These are phyloP conservation scores for Sminthurinus aureus DNA, from an alignment of 2,888 invertebrate species.

Conservation along the genomic window DNA sequence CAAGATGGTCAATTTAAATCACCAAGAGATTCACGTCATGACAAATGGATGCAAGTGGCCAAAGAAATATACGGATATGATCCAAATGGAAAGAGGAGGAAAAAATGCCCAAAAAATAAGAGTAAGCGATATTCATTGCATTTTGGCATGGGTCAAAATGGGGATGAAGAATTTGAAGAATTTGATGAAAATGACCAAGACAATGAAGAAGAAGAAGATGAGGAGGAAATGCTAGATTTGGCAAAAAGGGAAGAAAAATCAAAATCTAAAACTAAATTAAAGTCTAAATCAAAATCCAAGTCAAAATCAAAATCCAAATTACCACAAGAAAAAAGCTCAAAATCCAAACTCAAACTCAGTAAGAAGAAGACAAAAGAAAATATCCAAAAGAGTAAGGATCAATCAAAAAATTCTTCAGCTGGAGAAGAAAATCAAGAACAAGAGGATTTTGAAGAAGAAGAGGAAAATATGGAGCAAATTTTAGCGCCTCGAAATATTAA, in stretches of 20 bases:
- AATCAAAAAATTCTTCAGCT: background rate
- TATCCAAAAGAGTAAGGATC: background rate
- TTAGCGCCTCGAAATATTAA: background rate
- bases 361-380: conserved; percentile 17
- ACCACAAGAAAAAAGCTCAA: background rate
- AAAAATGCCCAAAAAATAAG: background rate
- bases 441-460: background rate
- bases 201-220: background rate
- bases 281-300: background rate
- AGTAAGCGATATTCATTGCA: too few species aligned
- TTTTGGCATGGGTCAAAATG: background rate
- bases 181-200: background rate
- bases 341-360: background rate
- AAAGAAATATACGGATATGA: conserved; percentile 24
- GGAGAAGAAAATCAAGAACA: background rate
- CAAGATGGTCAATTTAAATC: too few species aligned
- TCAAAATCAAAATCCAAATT: background rate
- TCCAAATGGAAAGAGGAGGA: background rate
- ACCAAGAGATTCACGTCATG: background rate
- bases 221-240: background rate
- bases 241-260: background rate
- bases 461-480: background rate
- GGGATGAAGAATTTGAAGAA: background rate
- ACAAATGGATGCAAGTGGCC: conserved; percentile 11
- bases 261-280: background rate